Percentiles rank a stretch among this genome's conserved stretches.
Evolutionary conservation across 2,113 vertebrate species (phyloP).

Genomic region (Rutilus rutilus): DNA sequence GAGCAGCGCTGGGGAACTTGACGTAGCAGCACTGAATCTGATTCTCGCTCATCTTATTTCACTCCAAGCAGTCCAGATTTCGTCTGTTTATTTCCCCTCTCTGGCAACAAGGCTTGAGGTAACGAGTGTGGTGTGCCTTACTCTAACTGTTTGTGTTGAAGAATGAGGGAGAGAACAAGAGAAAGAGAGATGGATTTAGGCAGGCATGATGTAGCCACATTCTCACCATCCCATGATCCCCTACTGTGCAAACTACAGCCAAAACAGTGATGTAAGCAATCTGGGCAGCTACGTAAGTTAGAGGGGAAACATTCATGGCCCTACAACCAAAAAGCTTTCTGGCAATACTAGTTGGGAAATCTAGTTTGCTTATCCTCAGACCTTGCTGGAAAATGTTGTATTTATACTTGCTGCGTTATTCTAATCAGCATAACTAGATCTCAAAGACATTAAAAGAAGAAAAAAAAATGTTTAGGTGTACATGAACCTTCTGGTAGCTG

Average conservation of each 20-base stretch:
- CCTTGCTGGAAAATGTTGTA: neutral
- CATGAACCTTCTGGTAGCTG: neutral
- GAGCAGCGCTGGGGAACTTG: conserved; percentile 52
- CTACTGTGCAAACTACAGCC: conserved; percentile 35
- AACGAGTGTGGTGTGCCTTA: conserved; percentile 43
- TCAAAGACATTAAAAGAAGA: neutral
- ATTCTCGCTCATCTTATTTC: conserved; percentile 39
- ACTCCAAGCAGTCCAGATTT: conserved; percentile 29
- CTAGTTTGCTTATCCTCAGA: conserved; percentile 32
- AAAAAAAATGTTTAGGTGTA: neutral
- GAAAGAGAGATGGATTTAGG: conserved; percentile 36
- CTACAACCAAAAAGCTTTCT: neutral
- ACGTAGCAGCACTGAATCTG: conserved; percentile 39
- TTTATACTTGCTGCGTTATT: neutral
- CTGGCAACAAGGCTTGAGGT: conserved; percentile 47
- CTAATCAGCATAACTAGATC: neutral
- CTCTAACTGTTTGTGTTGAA: conserved; percentile 58
- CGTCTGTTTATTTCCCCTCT: conserved; percentile 56
- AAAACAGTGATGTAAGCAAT: conserved; percentile 56
- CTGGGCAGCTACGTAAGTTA: conserved; percentile 9
- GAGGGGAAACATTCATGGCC: conserved; percentile 34
- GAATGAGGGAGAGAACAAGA: conserved; percentile 45
- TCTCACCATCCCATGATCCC: conserved; percentile 52
- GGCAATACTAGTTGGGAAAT: conserved; percentile 1
- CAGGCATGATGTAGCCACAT: conserved; percentile 45